Conservation (phyloP, 2,888 invertebrate genomes). For the Chouioia cunea region DNA sequence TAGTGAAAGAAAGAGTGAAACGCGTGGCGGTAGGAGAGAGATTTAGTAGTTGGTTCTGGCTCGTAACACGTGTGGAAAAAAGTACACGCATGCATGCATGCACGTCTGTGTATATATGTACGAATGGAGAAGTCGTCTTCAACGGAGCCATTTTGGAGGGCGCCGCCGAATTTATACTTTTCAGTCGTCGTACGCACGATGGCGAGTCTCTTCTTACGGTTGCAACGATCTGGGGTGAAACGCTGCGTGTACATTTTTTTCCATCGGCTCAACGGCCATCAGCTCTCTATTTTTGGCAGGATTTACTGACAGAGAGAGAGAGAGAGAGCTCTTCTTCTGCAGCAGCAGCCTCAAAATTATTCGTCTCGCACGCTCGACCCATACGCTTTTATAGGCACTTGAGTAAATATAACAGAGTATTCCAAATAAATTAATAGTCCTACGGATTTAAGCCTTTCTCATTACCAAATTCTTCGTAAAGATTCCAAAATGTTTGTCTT, state of each 20-base stretch:
- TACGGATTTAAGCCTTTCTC: no score
- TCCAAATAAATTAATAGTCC: no score
- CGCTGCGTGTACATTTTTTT: constrained; percentile 39
- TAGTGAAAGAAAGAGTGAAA: no score
- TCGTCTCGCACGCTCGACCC: not conserved
- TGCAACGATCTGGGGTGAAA: constrained; percentile 15
- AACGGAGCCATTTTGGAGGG: constrained; percentile 12
- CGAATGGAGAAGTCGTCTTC: constrained; percentile 21
- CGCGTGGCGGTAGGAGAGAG: constrained; percentile 15
- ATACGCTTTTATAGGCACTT: no score
- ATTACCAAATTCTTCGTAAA: no score
- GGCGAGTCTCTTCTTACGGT: constrained; percentile 13
- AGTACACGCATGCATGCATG: no score
- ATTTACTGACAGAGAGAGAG: constrained; percentile 22
- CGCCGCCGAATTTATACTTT: constrained; percentile 40
- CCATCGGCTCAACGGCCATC: constrained; percentile 7
- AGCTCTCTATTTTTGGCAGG: constrained; percentile 39
- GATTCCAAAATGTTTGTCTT: no score
- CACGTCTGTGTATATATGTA: not conserved
- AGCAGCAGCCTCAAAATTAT: not conserved
- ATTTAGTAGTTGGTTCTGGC: constrained; percentile 26
- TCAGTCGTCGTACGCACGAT: constrained; percentile 32
- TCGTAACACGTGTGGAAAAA: no score
- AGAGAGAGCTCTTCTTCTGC: no score
- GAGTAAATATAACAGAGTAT: no score